These are phyloP conservation scores for Cerastoderma edule DNA, from an alignment of 2,888 invertebrate species.

Conservation along the genomic window DNA sequence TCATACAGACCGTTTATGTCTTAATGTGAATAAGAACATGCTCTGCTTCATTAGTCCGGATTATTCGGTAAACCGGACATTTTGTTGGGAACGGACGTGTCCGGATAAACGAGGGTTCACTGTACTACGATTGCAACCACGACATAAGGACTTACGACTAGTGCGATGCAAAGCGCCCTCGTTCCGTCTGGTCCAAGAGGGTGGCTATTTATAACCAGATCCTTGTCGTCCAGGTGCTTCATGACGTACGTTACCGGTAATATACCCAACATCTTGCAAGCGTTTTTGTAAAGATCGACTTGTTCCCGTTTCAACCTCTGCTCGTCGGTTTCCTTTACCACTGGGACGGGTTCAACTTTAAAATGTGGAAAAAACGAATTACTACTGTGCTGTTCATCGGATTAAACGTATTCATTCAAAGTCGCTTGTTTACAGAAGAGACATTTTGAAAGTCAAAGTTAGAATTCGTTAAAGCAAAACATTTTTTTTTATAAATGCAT, in stretches of 20 bases:
- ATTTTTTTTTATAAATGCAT: background rate
- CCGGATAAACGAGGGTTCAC: too few relatives aligned
- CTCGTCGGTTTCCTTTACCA: conserved; percentile 8
- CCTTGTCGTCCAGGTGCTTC: conserved; percentile 60
- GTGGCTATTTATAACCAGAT: conserved; percentile 68
- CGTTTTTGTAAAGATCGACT: conserved; percentile 62
- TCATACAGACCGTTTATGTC: too few relatives aligned
- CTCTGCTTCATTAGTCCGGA: too few relatives aligned
- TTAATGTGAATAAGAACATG: too few relatives aligned
- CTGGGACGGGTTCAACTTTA: conserved; percentile 20
- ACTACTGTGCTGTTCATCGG: too few relatives aligned
- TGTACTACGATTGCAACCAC: too few relatives aligned
- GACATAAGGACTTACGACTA: conserved; percentile 68
- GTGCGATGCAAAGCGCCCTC: conserved; percentile 72
- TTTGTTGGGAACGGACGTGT: too few relatives aligned
- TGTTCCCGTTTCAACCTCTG: conserved; percentile 29
- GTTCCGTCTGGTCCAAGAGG: conserved; percentile 71
- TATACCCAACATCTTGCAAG: conserved; percentile 67
- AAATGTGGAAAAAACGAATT: background rate
- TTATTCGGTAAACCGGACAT: too few relatives aligned
- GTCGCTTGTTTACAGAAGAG: background rate
- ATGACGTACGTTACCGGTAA: conserved; percentile 64
- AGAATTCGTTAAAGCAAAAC: background rate
- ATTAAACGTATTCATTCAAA: too few relatives aligned
- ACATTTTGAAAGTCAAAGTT: background rate